Evolutionary conservation across 2,797 vertebrate species (phyloP), one percentile per base, ranked within the genome.

Genomic region (Peromyscus attwateri): DNA sequence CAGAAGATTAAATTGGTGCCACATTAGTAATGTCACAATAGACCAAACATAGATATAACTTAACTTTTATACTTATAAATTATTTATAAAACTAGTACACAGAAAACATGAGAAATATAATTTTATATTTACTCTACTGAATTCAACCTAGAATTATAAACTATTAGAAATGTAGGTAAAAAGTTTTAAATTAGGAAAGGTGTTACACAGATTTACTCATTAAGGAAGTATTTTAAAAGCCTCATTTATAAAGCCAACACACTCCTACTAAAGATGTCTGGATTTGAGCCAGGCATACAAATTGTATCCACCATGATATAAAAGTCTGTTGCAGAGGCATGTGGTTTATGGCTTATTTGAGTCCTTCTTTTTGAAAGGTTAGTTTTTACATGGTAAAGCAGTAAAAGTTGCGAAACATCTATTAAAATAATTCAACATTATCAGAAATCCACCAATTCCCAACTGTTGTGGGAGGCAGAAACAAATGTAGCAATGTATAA

Each of bases 81-180:
- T 34, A 88, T 29, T 9, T 34, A 40, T 57, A 62, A 88, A 91
- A 62, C 13, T 76, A 84, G 25, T 71, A 80, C 40, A 87, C 84
- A 10, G 23, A 97, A 96, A 95, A 68, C 31, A 62, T 49, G 19
- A 92, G 27, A 91, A 89, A 84, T 91, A 46, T 71, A 27, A 84
- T 77, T 89, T 80, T 43, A 17, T 34, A 49, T 92, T 91, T 96
- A 90, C 17, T 83, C 89, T 96, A 90, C 17, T 83, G 25, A 92
- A 27, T 71, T 16, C 10, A 95, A 66, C 52, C 27, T 93, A 91
- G 68, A 92, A 91, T 85, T 55, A 55, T 12, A 70, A 60, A 23
- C 1, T 49, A 6, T 64, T 75, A 13, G 34, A 95, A 92, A 94
- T 43, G 0, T 4, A 82, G 31, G 37, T n/a, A 73, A 81, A 97